Evolutionary conservation across 2,888 invertebrate species (phyloP), one percentile per base, ranked within the genome.

Genomic region (Agriopis aurantiaria): DNA sequence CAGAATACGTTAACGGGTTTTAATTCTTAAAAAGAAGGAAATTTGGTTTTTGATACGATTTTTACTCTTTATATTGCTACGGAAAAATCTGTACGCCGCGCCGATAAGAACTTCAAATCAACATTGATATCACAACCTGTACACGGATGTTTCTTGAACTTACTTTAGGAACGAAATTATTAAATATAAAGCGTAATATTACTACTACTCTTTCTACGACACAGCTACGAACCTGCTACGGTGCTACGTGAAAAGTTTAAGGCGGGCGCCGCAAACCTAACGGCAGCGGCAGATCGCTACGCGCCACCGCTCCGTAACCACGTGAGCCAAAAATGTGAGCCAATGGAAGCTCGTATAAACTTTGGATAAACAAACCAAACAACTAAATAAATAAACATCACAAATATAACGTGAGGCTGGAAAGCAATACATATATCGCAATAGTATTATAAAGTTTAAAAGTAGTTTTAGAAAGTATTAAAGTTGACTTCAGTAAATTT

Each of bases 281-380:
- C 33, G 33, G 33, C 17, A 75, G 78, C 85, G 88, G 82, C 91
- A 91, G 85, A 91, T 77, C 83, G 86, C 83, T 81, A 78, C 88
- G 89, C 86, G 88, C 85, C 82, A 80, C 81, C 89, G 85, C 77
- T 65, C 66, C 58, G 60, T 51, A 46, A 51, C 69, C 62, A 75
- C 77, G 77, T 53, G 74, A 66, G 67, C 70, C 62, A 63, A 69
- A 63, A 53, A 88, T 88, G 88, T 81, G 80, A 84, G 60, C 80
- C 80, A 56, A 77, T 78, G 82, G 80, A 66, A 75, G 68, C 70
- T 76, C 58, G 58, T 69, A 77, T 75, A 64, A 80, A 81, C 79
- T 81, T 78, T 78, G 65, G 68, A 76, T 72, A 71, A 65, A 68
- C 55, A 64, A 77, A 75, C 75, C 68, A 72, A 71, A 62, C 53